phyloP scores from a whole-genome alignment of 2,888 invertebrate genomes.

The Mermis nigrescens region DNA sequence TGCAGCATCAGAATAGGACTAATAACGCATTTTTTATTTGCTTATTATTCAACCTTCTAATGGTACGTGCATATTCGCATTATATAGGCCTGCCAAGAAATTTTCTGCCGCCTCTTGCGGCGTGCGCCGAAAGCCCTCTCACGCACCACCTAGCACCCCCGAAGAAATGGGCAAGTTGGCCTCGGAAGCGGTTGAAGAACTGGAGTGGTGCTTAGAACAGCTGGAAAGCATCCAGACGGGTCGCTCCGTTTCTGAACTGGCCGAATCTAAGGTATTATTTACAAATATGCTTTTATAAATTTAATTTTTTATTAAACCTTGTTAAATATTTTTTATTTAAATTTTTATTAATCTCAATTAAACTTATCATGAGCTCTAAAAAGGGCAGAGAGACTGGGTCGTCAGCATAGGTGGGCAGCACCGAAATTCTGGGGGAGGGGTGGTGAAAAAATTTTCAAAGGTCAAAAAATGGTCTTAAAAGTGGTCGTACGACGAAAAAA shows the following conservation, averaged over 20 bases:
- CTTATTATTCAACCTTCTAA: no score
- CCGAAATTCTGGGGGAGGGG: no score
- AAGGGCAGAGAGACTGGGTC: no score
- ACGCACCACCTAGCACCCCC: background rate
- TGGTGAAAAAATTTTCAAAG: no score
- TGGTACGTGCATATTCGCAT: background rate
- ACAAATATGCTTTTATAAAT: background rate
- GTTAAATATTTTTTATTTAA: background rate
- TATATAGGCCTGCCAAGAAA: background rate
- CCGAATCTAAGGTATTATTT: conserved; percentile 74
- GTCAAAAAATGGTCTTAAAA: no score
- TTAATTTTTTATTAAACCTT: background rate
- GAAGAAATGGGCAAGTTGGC: conserved; percentile 43
- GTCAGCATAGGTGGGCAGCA: no score
- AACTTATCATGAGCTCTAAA: background rate
- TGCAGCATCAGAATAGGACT: no score
- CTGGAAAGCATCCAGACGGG: conserved; percentile 98
- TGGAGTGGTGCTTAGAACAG: conserved; percentile 99
- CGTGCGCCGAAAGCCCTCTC: background rate
- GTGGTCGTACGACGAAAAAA: no score
- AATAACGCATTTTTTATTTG: no score
- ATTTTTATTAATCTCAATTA: conserved; percentile 6
- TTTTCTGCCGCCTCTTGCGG: background rate
- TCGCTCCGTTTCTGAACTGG: conserved; percentile 97
- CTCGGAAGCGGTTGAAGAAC: conserved; percentile 86